Evolutionary conservation across 2,797 vertebrate genomes (phyloP), one percentile per base, ranked within the genome.

Genomic region (Gymnocypris eckloni): DNA sequence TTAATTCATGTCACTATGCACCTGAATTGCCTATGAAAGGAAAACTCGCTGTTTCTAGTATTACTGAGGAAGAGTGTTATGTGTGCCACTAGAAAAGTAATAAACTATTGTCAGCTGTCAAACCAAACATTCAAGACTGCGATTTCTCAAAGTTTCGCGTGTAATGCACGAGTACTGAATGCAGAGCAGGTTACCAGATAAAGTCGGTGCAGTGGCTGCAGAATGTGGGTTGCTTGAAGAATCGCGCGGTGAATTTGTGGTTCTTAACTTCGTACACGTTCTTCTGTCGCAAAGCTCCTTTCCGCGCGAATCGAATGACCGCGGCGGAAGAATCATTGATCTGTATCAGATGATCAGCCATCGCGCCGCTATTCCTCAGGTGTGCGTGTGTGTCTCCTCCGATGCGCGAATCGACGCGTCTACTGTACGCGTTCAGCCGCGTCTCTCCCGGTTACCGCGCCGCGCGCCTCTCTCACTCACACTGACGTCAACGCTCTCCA

Each of bases 191-290:
- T 97, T 93, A 97, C 97, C 97, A 98, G 93, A 98, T 98, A 94
- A 98, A 98, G 96, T 98, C 97, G 87, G 96, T 98, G 92, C 97
- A 98, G 91, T 98, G 97, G 94, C 97, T 97, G 95, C 96, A 97
- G 95, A 97, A 98, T 86, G 97, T 97, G 89, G 97, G 97, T 91
- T 98, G 97, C 95, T 96, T 97, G 94, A 97, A 98, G 94, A 97
- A 97, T 81, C 97, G 95, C 37, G 97, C 97, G 73, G 89, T 98
- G 90, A 98, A 98, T 92, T 96, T 97, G 92, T 98, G 97, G 91
- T 97, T 95, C 93, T 98, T 98, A 91, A 98, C 96, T 94, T 98
- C 97, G 87, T 98, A 97, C 89, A 97, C 96, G 88, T 97, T 97
- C 94, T 98, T 98, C 96, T 98, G 97, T 80, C 97, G 93, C 93